Percentiles rank a stretch among this genome's conserved stretches.
These are phyloP conservation scores for Peromyscus maniculatus DNA, from an alignment of 2,113 vertebrate species.

Conservation along the genomic window DNA sequence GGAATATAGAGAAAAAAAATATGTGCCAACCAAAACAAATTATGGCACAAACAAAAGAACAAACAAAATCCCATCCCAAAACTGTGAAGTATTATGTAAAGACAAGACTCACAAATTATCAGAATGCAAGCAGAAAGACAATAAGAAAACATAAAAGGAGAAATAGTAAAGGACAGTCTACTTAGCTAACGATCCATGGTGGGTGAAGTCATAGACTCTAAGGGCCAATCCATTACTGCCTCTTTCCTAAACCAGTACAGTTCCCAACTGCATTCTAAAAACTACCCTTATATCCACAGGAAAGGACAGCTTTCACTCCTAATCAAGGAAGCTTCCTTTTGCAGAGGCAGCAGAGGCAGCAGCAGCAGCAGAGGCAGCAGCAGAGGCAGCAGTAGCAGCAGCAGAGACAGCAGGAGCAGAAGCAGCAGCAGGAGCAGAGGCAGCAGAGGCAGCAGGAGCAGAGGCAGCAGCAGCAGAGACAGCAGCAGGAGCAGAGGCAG, in stretches of 20 bases:
- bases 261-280: not conserved
- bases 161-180: not conserved
- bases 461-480: no score
- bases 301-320: not conserved
- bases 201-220: not conserved
- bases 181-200: not conserved
- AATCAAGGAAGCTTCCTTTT: not conserved
- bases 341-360: not conserved
- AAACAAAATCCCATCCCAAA: not conserved
- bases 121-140: not conserved
- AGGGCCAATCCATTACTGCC: not conserved
- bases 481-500: not conserved
- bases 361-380: no score
- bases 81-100: not conserved
- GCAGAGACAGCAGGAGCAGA: not conserved
- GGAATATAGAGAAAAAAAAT: slow-evolving; percentile 2
- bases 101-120: not conserved
- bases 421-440: not conserved
- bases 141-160: not conserved
- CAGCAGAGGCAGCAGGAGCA: not conserved
- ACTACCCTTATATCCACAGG: no score
- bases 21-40: not conserved
- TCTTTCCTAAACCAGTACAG: not conserved
- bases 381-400: not conserved
- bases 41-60: not conserved